Evolutionary conservation across 2,888 invertebrate genomes (phyloP), one percentile per base, ranked within the genome.

Genomic region (Drosophila parthenogenetica): DNA sequence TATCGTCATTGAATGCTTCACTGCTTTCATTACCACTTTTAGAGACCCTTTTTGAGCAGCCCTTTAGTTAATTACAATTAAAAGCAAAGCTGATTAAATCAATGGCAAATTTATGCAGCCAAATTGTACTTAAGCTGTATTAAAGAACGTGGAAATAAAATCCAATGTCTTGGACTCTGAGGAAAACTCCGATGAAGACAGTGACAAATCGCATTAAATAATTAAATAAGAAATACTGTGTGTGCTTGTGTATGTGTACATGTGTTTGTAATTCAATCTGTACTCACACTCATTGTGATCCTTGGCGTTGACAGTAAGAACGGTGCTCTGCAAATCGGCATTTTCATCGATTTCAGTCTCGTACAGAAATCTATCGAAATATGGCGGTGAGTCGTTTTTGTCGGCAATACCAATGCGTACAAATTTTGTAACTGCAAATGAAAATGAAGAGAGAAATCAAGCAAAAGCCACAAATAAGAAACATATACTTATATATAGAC

Each of bases 311-410:
- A 99, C 98, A 85, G 98, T 98, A 93, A 98, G 97, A 48, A 98
- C 97, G 72, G 98, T 98, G 93, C 98, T 98, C 91, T 98, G 98
- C 91, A 98, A 97, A 91, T 98, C 98, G 93, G 98, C 98, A 95
- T 98, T 98, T 92, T 98, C 98, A 93, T 98, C 98, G 91, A 98
- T 98, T 93, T 98, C 98, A 91, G 98, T 98, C 93, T 97, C 97
- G 93, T 98, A 98, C 89, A 98, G 94, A 91, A 96, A 96, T 94
- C 98, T 98, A 94, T 98, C 98, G 94, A 99, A 99, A 93, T 97
- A 97, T 83, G 99, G 99, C 77, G 98, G 98, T 93, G 99, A 99
- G 94, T 99, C 99, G 95, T 99, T 99, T 94, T 98, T 98, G 94
- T 99, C 99, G 88, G 98, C 98, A 92, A 99, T 98, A 90, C 97